Evolutionary conservation across 2,888 invertebrate genomes (phyloP), one percentile per base, ranked within the genome.

Genomic region (Oxycera nigricornis): DNA sequence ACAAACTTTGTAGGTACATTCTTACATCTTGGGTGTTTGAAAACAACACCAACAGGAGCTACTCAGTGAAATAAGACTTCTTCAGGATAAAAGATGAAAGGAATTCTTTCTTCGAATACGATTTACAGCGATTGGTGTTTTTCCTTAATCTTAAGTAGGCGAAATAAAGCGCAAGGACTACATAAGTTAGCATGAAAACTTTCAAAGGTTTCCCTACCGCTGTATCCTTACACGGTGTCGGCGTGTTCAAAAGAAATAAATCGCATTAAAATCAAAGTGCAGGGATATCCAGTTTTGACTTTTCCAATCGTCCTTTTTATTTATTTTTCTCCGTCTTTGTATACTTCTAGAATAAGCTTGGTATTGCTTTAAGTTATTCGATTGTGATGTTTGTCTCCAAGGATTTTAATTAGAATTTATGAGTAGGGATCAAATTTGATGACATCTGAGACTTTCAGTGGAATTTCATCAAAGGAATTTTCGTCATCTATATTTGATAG

Each of bases 371-470:
- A 22, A 39, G 41, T 39, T 65, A 26, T 65, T 46, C 46, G 46
- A 9, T 65, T 35, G 22, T 39, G 28, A 17, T 68, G n/a, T 26
- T 24, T 28, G 46, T 59, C 72, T 59, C 72, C 41, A 59, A 72
- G 72, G 72, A 72, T 73, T 73, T 73, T 73, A 73, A 73, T 73
- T 73, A 73, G 73, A 73, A 73, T 73, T 73, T 73, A 73, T 73
- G 73, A 73, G 55, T 28, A 52, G 73, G 73, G 73, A 73, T 65
- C 52, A 20, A 65, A 73, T 65, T 52, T 73, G 65, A 73, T 73
- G 73, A 65, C 73, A 52, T 73, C 39, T 41, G 73, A 65, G 73
- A 62, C 70, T 52, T 70, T 70, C 41, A 22, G 11, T 11, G 17
- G 52, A 39, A 35, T 26, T 50, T 46, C 30, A 59, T 65, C 65